Percentiles rank a stretch among this genome's conserved stretches.
Evolutionary conservation across 2,888 invertebrate genomes (phyloP).

Genomic region (Pristionchus maxplancki): DNA sequence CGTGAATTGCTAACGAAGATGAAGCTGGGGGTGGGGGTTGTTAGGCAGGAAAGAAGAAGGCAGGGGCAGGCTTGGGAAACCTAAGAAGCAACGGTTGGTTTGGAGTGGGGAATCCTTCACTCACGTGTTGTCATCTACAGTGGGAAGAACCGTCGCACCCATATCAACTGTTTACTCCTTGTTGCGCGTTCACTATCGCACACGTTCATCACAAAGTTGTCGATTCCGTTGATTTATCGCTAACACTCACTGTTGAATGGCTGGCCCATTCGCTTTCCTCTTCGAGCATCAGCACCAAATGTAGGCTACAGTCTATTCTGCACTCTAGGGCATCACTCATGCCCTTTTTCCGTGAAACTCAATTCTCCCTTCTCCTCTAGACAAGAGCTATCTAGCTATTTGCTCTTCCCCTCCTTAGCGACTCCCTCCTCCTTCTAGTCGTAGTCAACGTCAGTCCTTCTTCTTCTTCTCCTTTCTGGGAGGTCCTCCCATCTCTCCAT

Average conservation of each 20-base stretch:
- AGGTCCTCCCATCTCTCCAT: not conserved
- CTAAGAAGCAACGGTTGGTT: no score
- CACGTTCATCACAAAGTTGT: not conserved
- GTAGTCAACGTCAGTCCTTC: no score
- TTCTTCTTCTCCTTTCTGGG: not conserved
- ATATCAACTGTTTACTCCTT: not conserved
- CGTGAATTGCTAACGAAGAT: not conserved
- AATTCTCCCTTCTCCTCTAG: not conserved
- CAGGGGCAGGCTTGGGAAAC: not conserved
- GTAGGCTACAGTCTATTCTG: not conserved
- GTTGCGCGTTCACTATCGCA: not conserved
- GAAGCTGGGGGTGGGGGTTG: not conserved
- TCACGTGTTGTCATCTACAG: not conserved
- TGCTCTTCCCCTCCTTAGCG: not conserved
- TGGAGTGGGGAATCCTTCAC: not conserved
- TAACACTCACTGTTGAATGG: no score
- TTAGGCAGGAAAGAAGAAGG: not conserved
- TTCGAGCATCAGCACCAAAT: no score
- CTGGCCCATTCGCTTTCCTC: no score
- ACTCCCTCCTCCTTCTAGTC: no score
- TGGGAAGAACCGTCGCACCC: not conserved
- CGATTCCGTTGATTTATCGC: not conserved
- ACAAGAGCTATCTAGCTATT: not conserved
- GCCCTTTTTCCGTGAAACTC: slow-evolving; percentile 1
- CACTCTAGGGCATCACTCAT: not conserved